Base-by-base conservation (phyloP, 35 echinoderm and acorn worm species). In the Nesometra sesokonis region DNA sequence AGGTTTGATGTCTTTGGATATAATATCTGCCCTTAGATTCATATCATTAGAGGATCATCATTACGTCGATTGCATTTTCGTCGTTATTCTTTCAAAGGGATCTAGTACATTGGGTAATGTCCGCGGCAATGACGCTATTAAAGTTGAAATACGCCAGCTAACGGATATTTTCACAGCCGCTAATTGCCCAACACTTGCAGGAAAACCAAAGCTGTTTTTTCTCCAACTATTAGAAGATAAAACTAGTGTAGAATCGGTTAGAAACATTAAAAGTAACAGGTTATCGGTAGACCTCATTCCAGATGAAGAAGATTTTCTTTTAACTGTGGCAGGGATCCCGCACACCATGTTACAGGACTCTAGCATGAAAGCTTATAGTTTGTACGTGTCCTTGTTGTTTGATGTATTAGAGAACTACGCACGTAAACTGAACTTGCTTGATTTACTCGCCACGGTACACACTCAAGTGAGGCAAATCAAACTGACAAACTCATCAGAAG, bases 141-240 rank as follows among this genome's bases (percentile, higher is more conserved):
- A 86, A 23, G 94, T 97, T 13, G 82, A 90, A 11, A 83, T 97
- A 83, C 81, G 88, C 7, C 91, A 97, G 80, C 89, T 97, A 15
- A 97, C 91, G n/a, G 91, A 97, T 31, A 97, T 97, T 32, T 97
- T 97, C 79, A 57, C 91, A 5, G 85, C 86, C 4, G 57, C 78
- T 19, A 97, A 97, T 77, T 97, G 91, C 29, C 94, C 94, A 30
- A 91, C 86, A 15, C 87, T 97, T 15, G 91, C 94, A 34, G 89
- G 90, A 33, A 97, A 97, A 84, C 94, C 94, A 19, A 97, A 97
- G 37, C 31, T 97, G 27, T 97, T 97, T 38, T 91, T 97, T 37
- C 30, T 97, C 0, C 93, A 95, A 87, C 83, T 95, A 13, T 47
- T 95, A 32, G 90, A 92, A 46, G 40, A 35, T 77, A 35, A 29